These are phyloP conservation scores for Phaetusa simplex DNA, from an alignment of 2,113 vertebrate species.

Conservation along the genomic window DNA sequence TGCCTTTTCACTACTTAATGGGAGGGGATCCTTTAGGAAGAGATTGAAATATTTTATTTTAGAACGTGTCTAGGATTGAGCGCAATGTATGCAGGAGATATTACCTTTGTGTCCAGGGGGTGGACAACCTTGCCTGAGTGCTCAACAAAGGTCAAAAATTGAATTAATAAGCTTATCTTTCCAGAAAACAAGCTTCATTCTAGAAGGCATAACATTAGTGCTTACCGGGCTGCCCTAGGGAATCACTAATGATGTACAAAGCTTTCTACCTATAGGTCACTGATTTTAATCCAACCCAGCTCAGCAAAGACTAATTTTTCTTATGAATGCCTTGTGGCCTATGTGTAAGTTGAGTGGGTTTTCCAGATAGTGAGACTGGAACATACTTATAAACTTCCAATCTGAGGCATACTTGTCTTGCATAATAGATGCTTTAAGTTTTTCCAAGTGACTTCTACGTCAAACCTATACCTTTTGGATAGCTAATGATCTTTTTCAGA, in stretches of 20 bases:
- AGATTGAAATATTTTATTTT: not conserved
- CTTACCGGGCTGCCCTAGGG: slow-evolving; percentile 16
- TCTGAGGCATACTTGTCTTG: not conserved
- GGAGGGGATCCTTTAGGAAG: not conserved
- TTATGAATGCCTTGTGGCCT: not conserved
- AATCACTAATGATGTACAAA: slow-evolving; percentile 47
- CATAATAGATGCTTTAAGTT: not conserved
- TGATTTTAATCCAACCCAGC: slow-evolving; percentile 42
- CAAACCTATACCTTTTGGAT: not conserved
- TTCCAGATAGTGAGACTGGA: not conserved
- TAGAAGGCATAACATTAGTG: slow-evolving; percentile 39
- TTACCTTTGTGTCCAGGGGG: not conserved
- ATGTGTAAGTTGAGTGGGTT: not conserved
- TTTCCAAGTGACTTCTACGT: not conserved
- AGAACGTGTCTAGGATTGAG: not conserved
- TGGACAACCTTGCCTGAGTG: slow-evolving; percentile 29
- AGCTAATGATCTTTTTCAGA: not conserved
- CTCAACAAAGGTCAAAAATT: slow-evolving; percentile 52
- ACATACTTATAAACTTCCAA: not conserved
- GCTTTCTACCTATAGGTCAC: slow-evolving; percentile 50
- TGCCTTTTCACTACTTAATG: not conserved
- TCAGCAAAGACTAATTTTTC: slow-evolving; percentile 1
- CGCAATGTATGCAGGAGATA: not conserved
- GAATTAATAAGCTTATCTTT: slow-evolving; percentile 62
- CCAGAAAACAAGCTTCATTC: slow-evolving; percentile 56